phyloP scores from a whole-genome alignment of 2,113 vertebrate genomes.

The Fulica atra region DNA sequence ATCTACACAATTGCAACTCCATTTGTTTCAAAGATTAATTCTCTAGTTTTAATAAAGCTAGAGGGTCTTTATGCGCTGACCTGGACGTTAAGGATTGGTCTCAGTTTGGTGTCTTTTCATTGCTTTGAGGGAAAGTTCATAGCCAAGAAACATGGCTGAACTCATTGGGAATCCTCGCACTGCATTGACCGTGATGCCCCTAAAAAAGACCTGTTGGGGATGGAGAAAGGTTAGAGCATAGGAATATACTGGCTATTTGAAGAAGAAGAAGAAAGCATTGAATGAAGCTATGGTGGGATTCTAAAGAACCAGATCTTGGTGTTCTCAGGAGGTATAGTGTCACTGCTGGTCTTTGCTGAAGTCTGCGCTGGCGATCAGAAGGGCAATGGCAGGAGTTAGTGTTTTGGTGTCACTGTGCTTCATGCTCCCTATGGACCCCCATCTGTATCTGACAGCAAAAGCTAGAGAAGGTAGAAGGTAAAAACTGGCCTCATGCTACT shows the following conservation, averaged over 20 bases:
- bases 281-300: background rate
- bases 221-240: constrained; percentile 34
- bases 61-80: constrained; percentile 58
- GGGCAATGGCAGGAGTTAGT: background rate
- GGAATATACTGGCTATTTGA: background rate
- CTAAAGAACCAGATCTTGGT: background rate
- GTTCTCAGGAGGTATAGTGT: background rate
- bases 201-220: constrained; percentile 90
- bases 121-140: constrained; percentile 90
- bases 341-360: background rate
- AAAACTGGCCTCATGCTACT: background rate
- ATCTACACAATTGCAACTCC: background rate
- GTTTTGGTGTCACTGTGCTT: background rate
- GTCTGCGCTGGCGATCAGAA: accelerated
- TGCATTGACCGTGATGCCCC: constrained; percentile 86
- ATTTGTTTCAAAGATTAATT: background rate
- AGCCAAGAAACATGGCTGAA: constrained; percentile 93
- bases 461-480: background rate
- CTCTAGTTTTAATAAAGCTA: background rate
- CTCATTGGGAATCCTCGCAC: constrained; percentile 94
- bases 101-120: constrained; percentile 76
- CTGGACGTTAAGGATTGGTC: constrained; percentile 70
- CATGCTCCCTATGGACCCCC: background rate
- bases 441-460: background rate
- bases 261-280: background rate